phyloP scores from a whole-genome alignment of 2,888 invertebrate genomes.

The Cylloceria caligata region DNA sequence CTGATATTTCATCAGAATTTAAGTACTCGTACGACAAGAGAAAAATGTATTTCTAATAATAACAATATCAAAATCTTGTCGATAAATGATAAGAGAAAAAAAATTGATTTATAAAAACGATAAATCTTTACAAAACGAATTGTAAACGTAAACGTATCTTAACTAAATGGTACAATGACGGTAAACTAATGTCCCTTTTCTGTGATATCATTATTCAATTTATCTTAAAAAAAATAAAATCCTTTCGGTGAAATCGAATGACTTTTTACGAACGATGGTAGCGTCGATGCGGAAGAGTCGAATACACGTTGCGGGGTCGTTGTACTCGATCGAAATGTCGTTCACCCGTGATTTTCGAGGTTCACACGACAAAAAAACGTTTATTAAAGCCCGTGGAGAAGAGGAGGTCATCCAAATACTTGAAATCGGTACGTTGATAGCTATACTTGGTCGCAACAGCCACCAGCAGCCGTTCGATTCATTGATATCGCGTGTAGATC shows the following conservation, averaged over 20 bases:
- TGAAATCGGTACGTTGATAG: slow-evolving; percentile 24
- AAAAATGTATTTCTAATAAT: too few species aligned
- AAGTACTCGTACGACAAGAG: too few species aligned
- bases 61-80: too few species aligned
- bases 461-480: slow-evolving; percentile 50
- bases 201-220: background rate
- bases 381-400: slow-evolving; percentile 34
- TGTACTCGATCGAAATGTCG: slow-evolving; percentile 46
- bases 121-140: too few species aligned
- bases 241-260: background rate
- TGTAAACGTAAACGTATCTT: too few species aligned
- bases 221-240: background rate
- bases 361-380: slow-evolving; percentile 47
- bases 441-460: background rate
- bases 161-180: background rate
- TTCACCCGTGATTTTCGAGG: slow-evolving; percentile 42
- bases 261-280: background rate
- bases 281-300: slow-evolving; percentile 13
- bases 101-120: too few species aligned
- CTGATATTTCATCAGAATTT: too few species aligned
- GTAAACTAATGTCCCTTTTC: background rate
- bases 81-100: too few species aligned
- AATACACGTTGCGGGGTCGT: slow-evolving; percentile 22
- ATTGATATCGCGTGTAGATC: slow-evolving; percentile 43
- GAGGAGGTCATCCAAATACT: slow-evolving; percentile 40